Evolutionary conservation across 1,140 invertebrate species (phyloP).

Genomic region (Rhizoglyphus robini): DNA sequence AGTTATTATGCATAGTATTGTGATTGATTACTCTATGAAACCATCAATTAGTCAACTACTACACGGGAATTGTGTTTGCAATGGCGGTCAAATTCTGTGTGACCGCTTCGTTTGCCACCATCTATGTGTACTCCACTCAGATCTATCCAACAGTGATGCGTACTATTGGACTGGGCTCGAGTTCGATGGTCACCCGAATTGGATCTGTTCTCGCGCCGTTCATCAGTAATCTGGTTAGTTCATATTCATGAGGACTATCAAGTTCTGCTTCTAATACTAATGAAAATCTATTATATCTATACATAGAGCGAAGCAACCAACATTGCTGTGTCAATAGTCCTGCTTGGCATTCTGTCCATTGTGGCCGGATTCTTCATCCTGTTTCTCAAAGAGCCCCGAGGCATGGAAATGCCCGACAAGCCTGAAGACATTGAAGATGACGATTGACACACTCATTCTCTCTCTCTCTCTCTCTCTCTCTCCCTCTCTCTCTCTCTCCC

Average conservation of each 20-base stretch:
- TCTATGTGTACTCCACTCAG: conserved; percentile 66
- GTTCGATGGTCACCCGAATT: conserved; percentile 31
- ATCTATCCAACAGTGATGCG: conserved; percentile 56
- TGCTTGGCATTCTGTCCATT: conserved; percentile 15
- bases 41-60: neutral
- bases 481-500: no score
- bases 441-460: no score
- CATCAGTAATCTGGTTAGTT: conserved; percentile 39
- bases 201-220: conserved; percentile 35
- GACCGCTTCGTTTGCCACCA: conserved; percentile 59
- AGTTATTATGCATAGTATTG: no score
- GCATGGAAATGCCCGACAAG: conserved; percentile 18
- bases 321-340: neutral
- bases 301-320: neutral
- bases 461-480: no score
- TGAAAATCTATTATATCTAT: neutral
- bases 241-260: neutral
- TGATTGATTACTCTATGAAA: no score
- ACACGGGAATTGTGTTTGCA: conserved; percentile 38
- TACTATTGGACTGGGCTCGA: conserved; percentile 32
- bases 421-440: neutral
- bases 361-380: neutral
- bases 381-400: conserved; percentile 10
- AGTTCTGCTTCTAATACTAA: no score
- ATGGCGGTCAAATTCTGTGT: conserved; percentile 70